Base-by-base conservation (phyloP, 2,888 invertebrate genomes). In the Drosophila anomalata region DNA sequence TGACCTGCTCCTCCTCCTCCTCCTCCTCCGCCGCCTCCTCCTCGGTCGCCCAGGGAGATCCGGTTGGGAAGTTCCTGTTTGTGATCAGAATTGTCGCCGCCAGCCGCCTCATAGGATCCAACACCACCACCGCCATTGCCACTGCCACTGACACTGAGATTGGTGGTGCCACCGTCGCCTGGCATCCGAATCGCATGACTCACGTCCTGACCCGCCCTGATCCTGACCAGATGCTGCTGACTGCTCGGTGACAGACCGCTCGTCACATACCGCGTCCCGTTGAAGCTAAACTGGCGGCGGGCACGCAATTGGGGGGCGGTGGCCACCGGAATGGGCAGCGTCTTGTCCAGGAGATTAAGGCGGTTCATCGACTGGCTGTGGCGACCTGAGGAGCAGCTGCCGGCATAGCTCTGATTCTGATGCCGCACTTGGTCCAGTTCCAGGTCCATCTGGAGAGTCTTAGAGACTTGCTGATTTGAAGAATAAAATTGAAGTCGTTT, bases 221-320 rank as follows among this genome's bases (percentile, higher is more conserved):
- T 46, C 22, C 52, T 61, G 11, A 33, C 14, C 9, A 48, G 36
- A 6, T n/a, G 33, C 44, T 14, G 14, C 8, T 44, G 44, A 20
- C n/a, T 17, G 60, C 2, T n/a, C 1, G 20, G 24, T 11, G 65
- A 14, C 7, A 65, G 6, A n/a, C 81, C 65, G 12, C 36, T 54
- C 17, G 76, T 66, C 61, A 70, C 75, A 20, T 78, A 80, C 1
- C 41, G 46, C 67, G 55, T 54, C 0, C 76, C 80, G 48, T 80
- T 72, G 51, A 70, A 81, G 8, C 52, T 53, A 17, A 73, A 87
- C 0, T 76, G 47, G 0, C 82, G 80, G 1, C 55, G 53, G 5
- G 54, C 14, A 7, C 66, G 79, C 65, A 78, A 17, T 46, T 75
- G 59, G 0, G 68, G 65, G 1, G 59, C 56, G 2, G 78, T 48